Base-by-base conservation (phyloP, 1,140 invertebrate genomes). In the Heliconius himera region DNA sequence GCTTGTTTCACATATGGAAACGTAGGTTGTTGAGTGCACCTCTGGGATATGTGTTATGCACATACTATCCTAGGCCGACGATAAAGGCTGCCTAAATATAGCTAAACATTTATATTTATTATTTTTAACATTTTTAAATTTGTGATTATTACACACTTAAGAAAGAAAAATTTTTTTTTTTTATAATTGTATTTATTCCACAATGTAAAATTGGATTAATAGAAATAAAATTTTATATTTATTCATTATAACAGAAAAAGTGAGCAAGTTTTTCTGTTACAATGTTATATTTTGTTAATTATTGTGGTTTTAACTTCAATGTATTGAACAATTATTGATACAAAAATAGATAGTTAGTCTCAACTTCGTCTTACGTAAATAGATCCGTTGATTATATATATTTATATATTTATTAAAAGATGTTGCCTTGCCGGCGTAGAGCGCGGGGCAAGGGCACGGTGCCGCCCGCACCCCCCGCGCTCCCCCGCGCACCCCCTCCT, bases 391-490 rank as follows among this genome's bases (percentile, higher is more conserved):
- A 66, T 66, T 66, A 60, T 60, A 60, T 60, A 22, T 60, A 60
- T 60, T 26, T 22, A 60, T 60, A 26, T 26, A 66, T 66, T 66
- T 66, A 66, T 29, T 66, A 66, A 66, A 66, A 26, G 22, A 73
- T 49, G 11, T 49, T 18, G 36, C 20, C 46, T 41, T 46, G 46
- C 13, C 33, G 38, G 26, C 36, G 22, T 41, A 36, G 38, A 60
- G n/a, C 74, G 70, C 49, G 18, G 46, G 49, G 77, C 76, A 82
- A 78, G 49, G 60, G 73, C 70, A 73, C 71, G 54, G 70, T 72
- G 51, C 70, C 73, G 74, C 76, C 74, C 76, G 29, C 80, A 70
- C 66, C 73, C 71, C 51, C 73, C 36, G 36, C 11, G 29, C 9
- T 3, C 41, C 41, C 41, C 3, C 36, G 36, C 11, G 29, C 9